These are phyloP conservation scores for Pseudopipra pipra DNA, from an alignment of 2,113 vertebrate species.

Conservation along the genomic window DNA sequence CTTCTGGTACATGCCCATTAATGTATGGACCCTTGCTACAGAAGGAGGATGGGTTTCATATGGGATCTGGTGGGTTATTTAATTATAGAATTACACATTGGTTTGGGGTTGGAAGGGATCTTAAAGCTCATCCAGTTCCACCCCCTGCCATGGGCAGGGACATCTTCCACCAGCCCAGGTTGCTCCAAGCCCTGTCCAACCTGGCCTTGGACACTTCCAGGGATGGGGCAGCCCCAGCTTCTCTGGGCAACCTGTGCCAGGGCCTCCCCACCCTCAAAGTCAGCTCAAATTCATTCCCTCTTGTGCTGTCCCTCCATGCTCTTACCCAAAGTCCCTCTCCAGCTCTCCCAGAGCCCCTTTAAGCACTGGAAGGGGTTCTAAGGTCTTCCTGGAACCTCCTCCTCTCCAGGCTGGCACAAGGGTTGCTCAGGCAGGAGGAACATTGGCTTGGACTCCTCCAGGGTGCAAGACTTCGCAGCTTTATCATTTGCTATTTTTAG, in stretches of 20 bases:
- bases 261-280: background rate
- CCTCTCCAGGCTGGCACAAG: background rate
- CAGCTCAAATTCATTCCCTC: background rate
- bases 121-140: background rate
- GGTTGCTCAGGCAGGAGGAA: background rate
- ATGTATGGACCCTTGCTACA: background rate
- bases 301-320: background rate
- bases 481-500: background rate
- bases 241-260: background rate
- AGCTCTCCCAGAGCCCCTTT: background rate
- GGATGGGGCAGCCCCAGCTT: background rate
- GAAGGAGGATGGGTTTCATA: background rate
- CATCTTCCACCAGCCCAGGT: accelerated
- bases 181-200: background rate
- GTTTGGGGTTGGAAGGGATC: background rate
- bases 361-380: background rate
- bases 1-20: background rate
- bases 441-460: background rate
- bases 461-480: background rate
- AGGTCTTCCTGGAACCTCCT: background rate
- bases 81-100: background rate
- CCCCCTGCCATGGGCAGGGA: background rate
- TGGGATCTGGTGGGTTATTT: background rate
- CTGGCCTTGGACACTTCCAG: background rate
- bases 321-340: background rate